These are phyloP conservation scores for Listrodromus nycthemerus DNA, from an alignment of 2,888 invertebrate genomes.

Conservation along the genomic window DNA sequence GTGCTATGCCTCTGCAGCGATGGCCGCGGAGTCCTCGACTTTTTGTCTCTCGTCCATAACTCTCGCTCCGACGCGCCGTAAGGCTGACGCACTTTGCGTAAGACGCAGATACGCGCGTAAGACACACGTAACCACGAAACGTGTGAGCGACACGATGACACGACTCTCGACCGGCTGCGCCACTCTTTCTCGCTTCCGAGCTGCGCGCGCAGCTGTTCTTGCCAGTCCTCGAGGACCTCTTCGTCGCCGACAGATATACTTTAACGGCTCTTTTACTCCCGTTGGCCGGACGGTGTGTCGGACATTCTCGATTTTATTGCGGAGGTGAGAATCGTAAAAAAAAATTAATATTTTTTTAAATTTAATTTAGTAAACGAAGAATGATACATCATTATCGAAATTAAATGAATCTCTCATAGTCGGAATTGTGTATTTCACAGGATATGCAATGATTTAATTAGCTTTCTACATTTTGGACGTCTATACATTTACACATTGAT, in stretches of 20 bases:
- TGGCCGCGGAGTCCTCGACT: slow-evolving; percentile 12
- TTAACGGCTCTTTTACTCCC: slow-evolving; percentile 41
- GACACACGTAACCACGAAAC: neutral
- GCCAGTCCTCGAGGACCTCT: slow-evolving; percentile 49
- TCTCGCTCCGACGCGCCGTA: neutral
- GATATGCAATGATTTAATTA: too few species aligned
- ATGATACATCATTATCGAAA: too few species aligned
- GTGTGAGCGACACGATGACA: slow-evolving; percentile 33
- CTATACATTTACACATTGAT: too few species aligned
- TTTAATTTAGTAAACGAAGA: too few species aligned
- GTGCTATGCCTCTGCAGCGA: neutral
- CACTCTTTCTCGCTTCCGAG: slow-evolving; percentile 28
- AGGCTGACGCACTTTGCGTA: slow-evolving; percentile 14
- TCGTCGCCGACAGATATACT: slow-evolving; percentile 43
- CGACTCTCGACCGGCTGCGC: slow-evolving; percentile 63
- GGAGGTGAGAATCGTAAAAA: neutral
- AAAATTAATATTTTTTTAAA: neutral
- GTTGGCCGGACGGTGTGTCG: neutral
- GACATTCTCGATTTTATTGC: neutral
- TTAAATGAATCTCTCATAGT: too few species aligned
- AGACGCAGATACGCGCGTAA: slow-evolving; percentile 23
- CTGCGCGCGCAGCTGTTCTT: slow-evolving; percentile 62
- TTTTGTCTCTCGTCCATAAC: neutral
- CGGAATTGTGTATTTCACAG: too few species aligned
- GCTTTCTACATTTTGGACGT: too few species aligned